These are phyloP conservation scores for Tyrannus savana DNA, from an alignment of 2,113 vertebrate species.

Conservation along the genomic window DNA sequence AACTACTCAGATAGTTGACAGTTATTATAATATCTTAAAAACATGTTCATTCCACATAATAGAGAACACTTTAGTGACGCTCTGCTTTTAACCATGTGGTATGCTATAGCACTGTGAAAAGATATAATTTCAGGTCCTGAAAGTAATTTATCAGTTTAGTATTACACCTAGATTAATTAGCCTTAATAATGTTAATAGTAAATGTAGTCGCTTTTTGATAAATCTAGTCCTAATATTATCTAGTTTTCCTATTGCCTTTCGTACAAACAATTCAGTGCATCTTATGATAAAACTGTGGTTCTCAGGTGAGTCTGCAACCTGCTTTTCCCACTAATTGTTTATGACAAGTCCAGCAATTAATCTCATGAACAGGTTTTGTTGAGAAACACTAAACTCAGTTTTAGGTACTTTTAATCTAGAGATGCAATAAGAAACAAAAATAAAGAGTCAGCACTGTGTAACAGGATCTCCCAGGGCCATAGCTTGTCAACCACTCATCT, in stretches of 20 bases:
- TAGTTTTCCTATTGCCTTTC: not conserved
- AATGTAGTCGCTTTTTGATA: not conserved
- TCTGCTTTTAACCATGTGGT: not conserved
- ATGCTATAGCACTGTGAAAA: not conserved
- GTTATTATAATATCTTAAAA: not conserved
- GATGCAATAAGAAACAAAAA: not conserved
- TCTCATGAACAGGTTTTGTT: not conserved
- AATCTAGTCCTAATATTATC: not conserved
- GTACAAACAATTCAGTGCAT: not conserved
- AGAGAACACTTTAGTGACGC: not conserved
- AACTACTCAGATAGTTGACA: not conserved
- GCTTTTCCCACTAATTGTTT: not conserved
- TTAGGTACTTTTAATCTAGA: not conserved
- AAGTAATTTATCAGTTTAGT: not conserved
- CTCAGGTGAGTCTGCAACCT: not conserved
- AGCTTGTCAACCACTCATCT: not conserved
- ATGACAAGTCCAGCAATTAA: not conserved
- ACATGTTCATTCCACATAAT: not conserved
- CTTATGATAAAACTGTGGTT: not conserved
- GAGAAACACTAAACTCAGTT: not conserved
- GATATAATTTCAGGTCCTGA: not conserved
- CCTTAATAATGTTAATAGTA: not conserved
- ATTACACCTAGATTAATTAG: not conserved
- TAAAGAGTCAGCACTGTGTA: not conserved
- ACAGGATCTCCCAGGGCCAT: not conserved